These are phyloP conservation scores for Microcebus ravelobensis DNA, from an alignment of 2,113 vertebrate species.

Conservation along the genomic window DNA sequence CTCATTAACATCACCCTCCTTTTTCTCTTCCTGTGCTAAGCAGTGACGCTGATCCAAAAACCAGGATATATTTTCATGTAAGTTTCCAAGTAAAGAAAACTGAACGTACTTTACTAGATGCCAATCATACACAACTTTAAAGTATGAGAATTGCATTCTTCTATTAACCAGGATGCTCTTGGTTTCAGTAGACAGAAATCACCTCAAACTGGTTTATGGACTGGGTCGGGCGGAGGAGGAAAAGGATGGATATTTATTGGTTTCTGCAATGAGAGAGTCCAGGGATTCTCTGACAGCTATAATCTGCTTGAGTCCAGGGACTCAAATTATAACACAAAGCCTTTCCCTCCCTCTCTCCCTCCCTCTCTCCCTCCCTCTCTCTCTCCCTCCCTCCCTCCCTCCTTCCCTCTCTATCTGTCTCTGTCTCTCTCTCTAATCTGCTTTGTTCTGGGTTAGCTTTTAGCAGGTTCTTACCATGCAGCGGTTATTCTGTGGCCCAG, in stretches of 20 bases:
- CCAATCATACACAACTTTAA: neutral
- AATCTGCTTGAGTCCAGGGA: neutral
- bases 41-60: neutral
- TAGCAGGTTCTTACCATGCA: neutral
- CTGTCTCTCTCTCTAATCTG: neutral
- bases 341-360: neutral
- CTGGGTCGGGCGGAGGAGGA: neutral
- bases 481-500: neutral
- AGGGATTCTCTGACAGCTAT: neutral
- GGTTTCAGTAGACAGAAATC: slow-evolving; percentile 25
- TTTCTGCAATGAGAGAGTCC: neutral
- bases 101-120: neutral
- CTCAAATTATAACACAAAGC: neutral
- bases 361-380: neutral
- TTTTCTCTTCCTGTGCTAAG: neutral
- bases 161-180: neutral
- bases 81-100: neutral
- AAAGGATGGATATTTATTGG: neutral
- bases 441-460: neutral
- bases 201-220: neutral
- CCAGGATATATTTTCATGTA: neutral
- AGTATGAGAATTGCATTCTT: neutral
- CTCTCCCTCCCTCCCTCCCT: neutral
- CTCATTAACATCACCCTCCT: neutral
- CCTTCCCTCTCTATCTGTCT: neutral